Percentiles rank a stretch among this genome's conserved stretches.
Evolutionary conservation across 2,797 vertebrate genomes (phyloP).

Genomic region (Bufotes viridis): DNA sequence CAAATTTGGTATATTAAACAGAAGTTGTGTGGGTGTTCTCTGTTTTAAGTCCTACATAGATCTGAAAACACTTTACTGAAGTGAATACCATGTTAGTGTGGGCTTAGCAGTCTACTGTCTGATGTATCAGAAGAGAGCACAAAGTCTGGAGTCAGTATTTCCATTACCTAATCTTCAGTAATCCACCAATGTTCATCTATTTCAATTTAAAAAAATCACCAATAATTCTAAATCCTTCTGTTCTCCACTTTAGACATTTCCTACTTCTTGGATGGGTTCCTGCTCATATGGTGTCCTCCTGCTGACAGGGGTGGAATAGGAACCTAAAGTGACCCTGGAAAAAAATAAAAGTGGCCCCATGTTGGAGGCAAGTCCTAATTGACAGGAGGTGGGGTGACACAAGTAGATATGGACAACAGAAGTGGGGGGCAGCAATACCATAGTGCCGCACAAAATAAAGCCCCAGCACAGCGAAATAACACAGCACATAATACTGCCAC

Average conservation of each 20-base stretch:
- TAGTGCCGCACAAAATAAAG: too few relatives aligned
- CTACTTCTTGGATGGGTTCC: too few relatives aligned
- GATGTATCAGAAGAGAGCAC: not conserved
- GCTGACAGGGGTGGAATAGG: too few relatives aligned
- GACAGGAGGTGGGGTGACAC: too few relatives aligned
- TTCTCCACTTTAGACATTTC: not conserved
- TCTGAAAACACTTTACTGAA: conserved; percentile 24
- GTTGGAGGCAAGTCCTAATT: too few relatives aligned
- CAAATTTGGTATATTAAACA: conserved; percentile 46
- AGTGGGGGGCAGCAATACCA: too few relatives aligned
- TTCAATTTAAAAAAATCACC: not conserved
- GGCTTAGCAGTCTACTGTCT: conserved; percentile 6
- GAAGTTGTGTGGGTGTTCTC: conserved; percentile 44
- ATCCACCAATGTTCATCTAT: not conserved
- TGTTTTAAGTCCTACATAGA: conserved; percentile 34
- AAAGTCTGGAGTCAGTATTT: not conserved
- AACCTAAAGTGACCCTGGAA: too few relatives aligned
- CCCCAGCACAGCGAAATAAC: too few relatives aligned
- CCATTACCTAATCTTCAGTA: not conserved
- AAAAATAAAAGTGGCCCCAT: too few relatives aligned
- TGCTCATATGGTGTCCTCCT: too few relatives aligned
- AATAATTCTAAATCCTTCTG: not conserved
- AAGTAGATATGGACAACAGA: too few relatives aligned
- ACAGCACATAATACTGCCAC: too few relatives aligned
- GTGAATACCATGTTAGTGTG: conserved; percentile 28